Evolutionary conservation across 1,140 invertebrate genomes (phyloP).

Genomic region (Trichonephila clavata): DNA sequence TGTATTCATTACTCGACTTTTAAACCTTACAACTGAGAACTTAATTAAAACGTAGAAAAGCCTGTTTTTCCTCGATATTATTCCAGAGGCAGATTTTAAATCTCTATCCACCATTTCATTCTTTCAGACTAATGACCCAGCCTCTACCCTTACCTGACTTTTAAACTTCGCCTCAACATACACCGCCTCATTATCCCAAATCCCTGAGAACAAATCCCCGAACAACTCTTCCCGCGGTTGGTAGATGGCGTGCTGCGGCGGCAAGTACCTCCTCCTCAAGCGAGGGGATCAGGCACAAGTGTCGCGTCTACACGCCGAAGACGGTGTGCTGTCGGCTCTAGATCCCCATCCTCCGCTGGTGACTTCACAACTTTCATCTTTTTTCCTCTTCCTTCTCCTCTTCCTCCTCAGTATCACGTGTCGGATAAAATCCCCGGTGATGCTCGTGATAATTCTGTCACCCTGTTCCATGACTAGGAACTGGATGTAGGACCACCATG

Average conservation of each 20-base stretch:
- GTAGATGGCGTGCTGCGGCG: conserved; percentile 24
- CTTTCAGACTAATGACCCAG: too few relatives aligned
- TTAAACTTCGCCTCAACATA: too few relatives aligned
- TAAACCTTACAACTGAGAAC: too few relatives aligned
- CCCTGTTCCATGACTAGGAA: not conserved
- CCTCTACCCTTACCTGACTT: too few relatives aligned
- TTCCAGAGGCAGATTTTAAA: too few relatives aligned
- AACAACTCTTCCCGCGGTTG: not conserved
- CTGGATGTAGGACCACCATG: conserved; percentile 28
- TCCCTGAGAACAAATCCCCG: not conserved
- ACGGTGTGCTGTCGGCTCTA: not conserved
- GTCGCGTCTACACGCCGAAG: not conserved
- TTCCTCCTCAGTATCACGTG: not conserved
- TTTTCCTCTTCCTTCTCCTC: not conserved
- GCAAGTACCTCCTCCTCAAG: not conserved
- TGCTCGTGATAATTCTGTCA: not conserved
- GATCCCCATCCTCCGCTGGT: not conserved
- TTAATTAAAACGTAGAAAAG: too few relatives aligned
- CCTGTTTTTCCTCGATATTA: too few relatives aligned
- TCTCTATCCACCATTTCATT: too few relatives aligned
- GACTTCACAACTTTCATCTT: not conserved
- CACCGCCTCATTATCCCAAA: too few relatives aligned
- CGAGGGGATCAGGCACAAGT: conserved; percentile 31
- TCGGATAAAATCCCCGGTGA: not conserved
- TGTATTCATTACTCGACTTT: too few relatives aligned